Base-by-base conservation (phyloP, 2,888 invertebrate genomes). In the Drosophila longiperda region DNA sequence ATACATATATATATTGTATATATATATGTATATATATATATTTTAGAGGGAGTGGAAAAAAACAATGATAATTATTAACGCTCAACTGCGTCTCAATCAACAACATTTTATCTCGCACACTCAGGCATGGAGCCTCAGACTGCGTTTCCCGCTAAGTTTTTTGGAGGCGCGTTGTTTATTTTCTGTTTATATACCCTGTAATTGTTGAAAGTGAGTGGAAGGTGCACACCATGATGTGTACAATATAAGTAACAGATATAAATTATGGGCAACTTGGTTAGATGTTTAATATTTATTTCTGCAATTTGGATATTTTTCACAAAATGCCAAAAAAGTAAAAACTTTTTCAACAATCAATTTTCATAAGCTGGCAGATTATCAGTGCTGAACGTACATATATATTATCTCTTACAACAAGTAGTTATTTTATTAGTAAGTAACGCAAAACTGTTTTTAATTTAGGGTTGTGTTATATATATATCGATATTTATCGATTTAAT, bases 51-150 rank as follows among this genome's bases (percentile, higher is more conserved):
- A 8, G 52, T 32, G 23, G 3, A 60, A 63, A 77, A 69, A 66
- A 61, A 80, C 66, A 71, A 78, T 75, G 66, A 83, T 87, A 87
- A 87, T 87, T 87, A 87, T 87, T 87, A 87, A 87, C 87, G 86
- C 86, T 87, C 85, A 82, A 82, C 75, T 87, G 86, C 79, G 81
- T 75, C 84, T 84, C 86, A 87, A 87, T 87, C 86, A 87, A 84
- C 83, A 84, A 84, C 85, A 85, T 85, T 85, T 85, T 86, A 85
- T 85, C 84, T 78, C 80, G 76, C 73, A 78, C 69, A 75, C 64
- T 69, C 78, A 78, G 80, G 78, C 77, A 58, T 45, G 23, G 29
- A 55, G 50, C 6, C 50, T 42, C 36, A 55, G 53, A 60, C 60
- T 15, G 48, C 5, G 59, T 36, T 50, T n/a, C n/a, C 49, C 52